phyloP scores from a whole-genome alignment of 2,888 invertebrate genomes.

The Imbricaverruca yamaguchii region DNA sequence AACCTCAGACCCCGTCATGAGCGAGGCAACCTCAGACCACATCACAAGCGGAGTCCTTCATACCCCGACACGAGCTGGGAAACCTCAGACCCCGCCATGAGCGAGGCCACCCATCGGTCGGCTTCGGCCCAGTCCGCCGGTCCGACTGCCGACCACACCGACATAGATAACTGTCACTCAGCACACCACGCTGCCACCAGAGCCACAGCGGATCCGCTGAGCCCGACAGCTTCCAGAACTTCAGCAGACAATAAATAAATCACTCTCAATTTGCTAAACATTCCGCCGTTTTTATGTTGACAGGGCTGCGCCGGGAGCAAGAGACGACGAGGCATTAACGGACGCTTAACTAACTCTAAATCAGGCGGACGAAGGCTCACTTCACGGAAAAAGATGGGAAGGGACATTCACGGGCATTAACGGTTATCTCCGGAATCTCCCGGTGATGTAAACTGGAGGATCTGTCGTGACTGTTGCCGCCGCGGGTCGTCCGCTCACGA shows the following conservation, averaged over 20 bases:
- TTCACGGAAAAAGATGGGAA: not conserved
- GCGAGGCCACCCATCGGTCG: too few species aligned
- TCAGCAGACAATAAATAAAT: conserved; percentile 13
- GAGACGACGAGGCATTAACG: not conserved
- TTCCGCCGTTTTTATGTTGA: conserved; percentile 7
- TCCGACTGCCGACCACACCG: too few species aligned
- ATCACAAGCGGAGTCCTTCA: too few species aligned
- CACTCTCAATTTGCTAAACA: conserved; percentile 14
- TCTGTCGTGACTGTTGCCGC: not conserved
- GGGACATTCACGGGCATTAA: conserved; percentile 2
- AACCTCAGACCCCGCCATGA: too few species aligned
- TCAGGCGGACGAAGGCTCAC: not conserved
- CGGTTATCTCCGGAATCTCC: not conserved
- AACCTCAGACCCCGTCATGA: too few species aligned
- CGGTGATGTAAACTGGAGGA: not conserved
- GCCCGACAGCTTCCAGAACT: not conserved
- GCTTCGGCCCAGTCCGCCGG: too few species aligned
- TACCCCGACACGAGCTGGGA: too few species aligned
- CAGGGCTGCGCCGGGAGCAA: not conserved
- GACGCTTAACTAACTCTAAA: not conserved
- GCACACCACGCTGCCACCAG: not conserved
- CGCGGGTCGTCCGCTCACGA: not conserved
- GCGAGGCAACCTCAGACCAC: too few species aligned
- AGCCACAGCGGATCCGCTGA: not conserved
- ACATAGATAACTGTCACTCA: not conserved